Base-by-base conservation (phyloP, 2,113 vertebrate genomes). In the Electrona antarctica region DNA sequence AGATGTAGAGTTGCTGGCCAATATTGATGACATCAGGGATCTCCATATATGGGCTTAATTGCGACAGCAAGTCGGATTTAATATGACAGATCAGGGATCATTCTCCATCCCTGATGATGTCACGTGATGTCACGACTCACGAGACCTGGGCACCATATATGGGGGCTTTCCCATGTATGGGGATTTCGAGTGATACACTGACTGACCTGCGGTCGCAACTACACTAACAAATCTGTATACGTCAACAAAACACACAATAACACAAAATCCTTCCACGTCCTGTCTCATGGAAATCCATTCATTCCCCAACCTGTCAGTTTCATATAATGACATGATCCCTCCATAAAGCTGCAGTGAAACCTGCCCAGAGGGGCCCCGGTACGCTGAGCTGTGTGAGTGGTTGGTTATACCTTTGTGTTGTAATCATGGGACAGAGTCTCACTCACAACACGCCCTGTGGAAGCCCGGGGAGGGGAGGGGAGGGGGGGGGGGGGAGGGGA, bases 361-460 rank as follows among this genome's bases (percentile, higher is more conserved):
- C 33, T 15, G 77, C 72, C n/a, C n/a, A n/a, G n/a, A n/a, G n/a
- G n/a, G n/a, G n/a, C n/a, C 78, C 77, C 68, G 64, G 71, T 63
- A 81, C 86, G 81, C 80, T 63, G 64, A 85, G 78, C 83, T 87
- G 80, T 82, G 78, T 73, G 52, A 76, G 74, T 68, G 75, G 60
- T 52, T 73, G 74, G 71, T 83, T 82, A 21, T 21, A 70, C 75
- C 72, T 77, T 82, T 83, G 85, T 86, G 85, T 86, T 81, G 79
- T 78, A 76, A 80, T 21, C 21, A 21, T 79, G 67, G 72, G 60
- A 74, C 78, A 60, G 66, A 73, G 62, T 73, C 69, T 78, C 67
- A 68, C 59, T 68, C 71, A 81, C 81, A 70, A 1, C 33, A 60
- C 60, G 28, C 57, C 28, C 21, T 41, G n/a, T n/a, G 0, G 28